Base-by-base conservation (phyloP, 2,797 vertebrate genomes). In the Danio kyathit region DNA sequence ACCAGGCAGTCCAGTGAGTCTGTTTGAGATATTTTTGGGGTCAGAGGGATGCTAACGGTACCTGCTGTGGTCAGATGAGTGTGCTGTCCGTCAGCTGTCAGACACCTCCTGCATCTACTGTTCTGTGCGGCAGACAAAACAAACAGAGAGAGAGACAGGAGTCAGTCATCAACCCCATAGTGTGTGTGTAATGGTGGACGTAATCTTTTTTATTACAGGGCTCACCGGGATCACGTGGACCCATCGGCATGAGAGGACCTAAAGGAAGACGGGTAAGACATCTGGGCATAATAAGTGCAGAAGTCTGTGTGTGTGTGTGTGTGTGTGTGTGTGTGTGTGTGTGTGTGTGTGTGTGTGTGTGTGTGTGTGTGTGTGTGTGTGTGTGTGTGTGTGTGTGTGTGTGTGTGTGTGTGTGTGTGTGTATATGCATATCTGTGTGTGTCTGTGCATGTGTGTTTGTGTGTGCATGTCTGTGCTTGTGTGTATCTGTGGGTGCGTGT, bases 191-290 rank as follows among this genome's bases (percentile, higher is more conserved):
- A 64, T 83, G 69, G 14, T 64, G 43, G 57, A 43, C 44, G 40
- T 41, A 88, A 97, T 96, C 97, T 96, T 84, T 88, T 12, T 44
- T 76, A 56, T 57, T 38, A 40, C 88, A 99, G 98, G 98, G 97
- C 83, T 88, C 94, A 9, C 71, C 91, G 83, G 98, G 98, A 90
- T 91, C 92, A 82, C 86, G 89, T 60, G 98, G 98, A 57, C 92
- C 92, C 0, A 89, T 91, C 29, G 97, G 98, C 80, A 88, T 91
- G 70, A 95, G 96, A 91, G 98, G 98, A 88, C 59, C 93, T 29
- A 99, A 99, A 89, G 98, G 98, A 83, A 95, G 90, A 84, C 89
- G 93, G 95, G 98, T 99, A 91, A 94, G 96, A 86, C 51, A 74
- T 56, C 21, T 63, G 16, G 43, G 21, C 12, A n/a, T 65, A 29